Base-by-base conservation (phyloP, 2,888 invertebrate species). In the Hirtodrosophila alboralis region DNA sequence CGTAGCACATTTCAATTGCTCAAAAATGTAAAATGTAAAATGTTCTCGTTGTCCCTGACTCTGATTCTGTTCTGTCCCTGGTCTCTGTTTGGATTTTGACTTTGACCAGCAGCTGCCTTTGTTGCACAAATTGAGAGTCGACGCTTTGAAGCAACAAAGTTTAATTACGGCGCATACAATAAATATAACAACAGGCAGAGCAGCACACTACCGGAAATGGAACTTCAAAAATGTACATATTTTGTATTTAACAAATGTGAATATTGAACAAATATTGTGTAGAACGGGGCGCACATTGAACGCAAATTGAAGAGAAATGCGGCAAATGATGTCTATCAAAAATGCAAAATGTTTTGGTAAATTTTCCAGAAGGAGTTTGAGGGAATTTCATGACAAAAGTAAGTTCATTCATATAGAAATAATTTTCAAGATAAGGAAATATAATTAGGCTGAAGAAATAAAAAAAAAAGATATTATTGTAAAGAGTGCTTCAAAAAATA, bases 81-180 rank as follows among this genome's bases (percentile, higher is more conserved):
- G n/a, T 45, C 52, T 37, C 48, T 54, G 60, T 66, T 71, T 62
- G 65, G 49, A 51, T 59, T 60, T 64, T 34, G 43, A 59, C 65
- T 70, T 70, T 60, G 18, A 18, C 43, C 63, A 40, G 45, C 63
- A 40, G 45, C 21, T 52, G 75, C 79, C 66, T 78, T 78, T 79
- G 83, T 78, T 83, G 83, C 79, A 76, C 84, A 79, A 79, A 79
- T 79, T 79, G 78, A 83, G 80, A 71, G 79, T 59, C 76, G 79
- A 67, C 57, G 80, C 80, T 83, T 83, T 79, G 79, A 76, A 76
- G 79, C 79, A 83, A 76, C 76, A 79, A 83, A 83, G 76, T 83
- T 78, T 78, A 83, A 78, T 78, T 78, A 78, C 78, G 78, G 63
- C 64, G 57, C 69, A 67, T 57, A 67, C 67, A 75, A 63, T 71